A percentile compares a stretch with the other conserved stretches of the same genome.
phyloP scores from a whole-genome alignment of 1,140 invertebrate species.

The Neotoxoptera formosana region DNA sequence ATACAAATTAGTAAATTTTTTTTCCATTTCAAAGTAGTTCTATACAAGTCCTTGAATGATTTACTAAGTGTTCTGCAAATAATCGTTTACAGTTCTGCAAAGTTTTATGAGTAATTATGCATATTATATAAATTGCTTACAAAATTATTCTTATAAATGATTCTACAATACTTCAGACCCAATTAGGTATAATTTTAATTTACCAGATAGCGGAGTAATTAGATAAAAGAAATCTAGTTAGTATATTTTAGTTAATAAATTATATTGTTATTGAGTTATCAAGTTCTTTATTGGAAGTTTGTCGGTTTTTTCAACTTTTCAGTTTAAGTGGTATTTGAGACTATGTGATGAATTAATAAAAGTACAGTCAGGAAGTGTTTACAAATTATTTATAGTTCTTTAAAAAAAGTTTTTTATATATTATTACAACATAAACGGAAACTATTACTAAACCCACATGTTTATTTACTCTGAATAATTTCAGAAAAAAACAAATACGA shows the following conservation, averaged over 20 bases:
- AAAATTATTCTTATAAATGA: neutral
- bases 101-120: neutral
- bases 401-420: neutral
- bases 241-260: neutral
- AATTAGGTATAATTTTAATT: neutral
- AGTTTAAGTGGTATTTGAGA: neutral
- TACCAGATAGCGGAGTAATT: neutral
- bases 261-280: neutral
- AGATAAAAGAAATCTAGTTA: neutral
- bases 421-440: neutral
- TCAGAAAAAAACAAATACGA: neutral
- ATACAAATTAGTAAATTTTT: neutral
- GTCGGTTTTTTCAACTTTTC: neutral
- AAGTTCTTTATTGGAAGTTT: neutral
- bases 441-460: neutral
- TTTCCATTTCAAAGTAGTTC: neutral
- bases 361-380: neutral
- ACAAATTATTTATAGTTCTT: constrained; percentile 28
- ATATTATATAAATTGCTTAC: neutral
- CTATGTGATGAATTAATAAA: neutral
- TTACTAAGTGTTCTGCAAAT: neutral
- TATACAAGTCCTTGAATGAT: neutral
- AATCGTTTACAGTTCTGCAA: neutral
- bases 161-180: neutral
- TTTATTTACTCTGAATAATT: neutral